Evolutionary conservation across 1,140 invertebrate genomes (phyloP).

Genomic region (Zophobas morio): DNA sequence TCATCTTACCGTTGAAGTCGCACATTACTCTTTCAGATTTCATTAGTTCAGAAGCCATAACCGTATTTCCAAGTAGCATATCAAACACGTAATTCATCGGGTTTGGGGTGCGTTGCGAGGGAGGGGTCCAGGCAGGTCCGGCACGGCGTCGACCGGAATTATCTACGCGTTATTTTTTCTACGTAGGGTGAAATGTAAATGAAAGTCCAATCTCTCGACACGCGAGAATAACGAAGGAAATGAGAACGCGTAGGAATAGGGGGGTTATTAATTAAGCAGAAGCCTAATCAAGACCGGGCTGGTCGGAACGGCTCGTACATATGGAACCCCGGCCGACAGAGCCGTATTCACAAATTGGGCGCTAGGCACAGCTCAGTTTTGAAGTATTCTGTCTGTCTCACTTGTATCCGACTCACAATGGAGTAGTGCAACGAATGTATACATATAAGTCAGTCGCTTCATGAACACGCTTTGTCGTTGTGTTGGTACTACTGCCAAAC

Average conservation of each 20-base stretch:
- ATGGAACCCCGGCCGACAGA: constrained; percentile 37
- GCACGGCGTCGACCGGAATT: constrained; percentile 39
- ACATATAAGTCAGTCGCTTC: too few relatives aligned
- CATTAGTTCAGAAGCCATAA: constrained; percentile 12
- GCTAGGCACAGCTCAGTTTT: too few relatives aligned
- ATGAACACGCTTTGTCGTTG: too few relatives aligned
- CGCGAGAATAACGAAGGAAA: constrained; percentile 60
- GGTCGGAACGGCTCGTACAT: constrained; percentile 54
- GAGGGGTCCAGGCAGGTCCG: constrained; percentile 41
- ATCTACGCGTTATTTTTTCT: constrained; percentile 50
- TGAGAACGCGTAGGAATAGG: constrained; percentile 55
- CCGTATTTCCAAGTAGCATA: constrained; percentile 17
- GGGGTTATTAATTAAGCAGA: constrained; percentile 60
- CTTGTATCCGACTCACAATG: too few relatives aligned
- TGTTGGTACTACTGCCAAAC: too few relatives aligned
- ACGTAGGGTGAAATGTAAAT: constrained; percentile 55
- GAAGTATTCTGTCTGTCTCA: too few relatives aligned
- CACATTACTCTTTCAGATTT: constrained; percentile 3
- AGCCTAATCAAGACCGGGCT: constrained; percentile 58
- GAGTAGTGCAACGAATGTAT: too few relatives aligned
- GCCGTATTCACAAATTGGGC: too few relatives aligned
- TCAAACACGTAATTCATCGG: constrained; percentile 17
- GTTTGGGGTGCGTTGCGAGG: constrained; percentile 29
- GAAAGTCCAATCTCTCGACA: constrained; percentile 57
- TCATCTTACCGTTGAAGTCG: not conserved